Evolutionary conservation across 2,888 invertebrate species (phyloP).

Genomic region (Nephrocerus scutellatus): DNA sequence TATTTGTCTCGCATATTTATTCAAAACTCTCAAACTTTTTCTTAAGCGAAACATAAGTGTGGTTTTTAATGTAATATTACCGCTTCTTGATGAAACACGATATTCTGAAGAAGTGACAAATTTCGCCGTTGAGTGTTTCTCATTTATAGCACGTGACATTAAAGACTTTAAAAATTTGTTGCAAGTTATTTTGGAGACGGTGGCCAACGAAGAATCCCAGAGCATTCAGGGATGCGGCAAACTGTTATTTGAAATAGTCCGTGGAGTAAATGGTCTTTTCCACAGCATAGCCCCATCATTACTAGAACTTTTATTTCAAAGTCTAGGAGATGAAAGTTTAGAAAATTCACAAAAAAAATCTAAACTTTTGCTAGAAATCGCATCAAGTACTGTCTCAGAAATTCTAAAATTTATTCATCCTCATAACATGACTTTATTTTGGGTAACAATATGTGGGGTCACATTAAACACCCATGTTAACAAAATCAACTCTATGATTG

Average conservation of each 20-base stretch:
- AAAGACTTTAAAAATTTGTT: slow-evolving; percentile 71
- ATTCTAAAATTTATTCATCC: slow-evolving; percentile 57
- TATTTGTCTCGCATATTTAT: slow-evolving; percentile 78
- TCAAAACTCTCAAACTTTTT: slow-evolving; percentile 80
- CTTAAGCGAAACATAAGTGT: slow-evolving; percentile 70
- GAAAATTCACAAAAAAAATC: slow-evolving; percentile 24
- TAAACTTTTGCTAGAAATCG: slow-evolving; percentile 51
- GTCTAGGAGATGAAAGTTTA: slow-evolving; percentile 47
- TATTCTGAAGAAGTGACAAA: slow-evolving; percentile 74
- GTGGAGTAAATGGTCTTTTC: slow-evolving; percentile 75
- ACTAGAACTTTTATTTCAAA: slow-evolving; percentile 60
- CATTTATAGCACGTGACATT: slow-evolving; percentile 86
- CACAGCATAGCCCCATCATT: slow-evolving; percentile 74
- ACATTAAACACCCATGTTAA: slow-evolving; percentile 16
- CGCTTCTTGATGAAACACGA: slow-evolving; percentile 68
- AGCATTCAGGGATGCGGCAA: slow-evolving; percentile 74
- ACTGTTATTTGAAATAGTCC: slow-evolving; percentile 80
- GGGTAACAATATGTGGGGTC: slow-evolving; percentile 44
- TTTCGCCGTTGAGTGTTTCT: slow-evolving; percentile 94
- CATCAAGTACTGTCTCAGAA: slow-evolving; percentile 59
- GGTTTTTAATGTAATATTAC: slow-evolving; percentile 65
- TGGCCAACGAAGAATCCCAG: slow-evolving; percentile 63
- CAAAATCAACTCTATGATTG: slow-evolving; percentile 49
- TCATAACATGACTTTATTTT: slow-evolving; percentile 60
- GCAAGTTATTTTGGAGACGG: slow-evolving; percentile 58